Base-by-base conservation (phyloP, 2,797 vertebrate genomes). In the Manis javanica region DNA sequence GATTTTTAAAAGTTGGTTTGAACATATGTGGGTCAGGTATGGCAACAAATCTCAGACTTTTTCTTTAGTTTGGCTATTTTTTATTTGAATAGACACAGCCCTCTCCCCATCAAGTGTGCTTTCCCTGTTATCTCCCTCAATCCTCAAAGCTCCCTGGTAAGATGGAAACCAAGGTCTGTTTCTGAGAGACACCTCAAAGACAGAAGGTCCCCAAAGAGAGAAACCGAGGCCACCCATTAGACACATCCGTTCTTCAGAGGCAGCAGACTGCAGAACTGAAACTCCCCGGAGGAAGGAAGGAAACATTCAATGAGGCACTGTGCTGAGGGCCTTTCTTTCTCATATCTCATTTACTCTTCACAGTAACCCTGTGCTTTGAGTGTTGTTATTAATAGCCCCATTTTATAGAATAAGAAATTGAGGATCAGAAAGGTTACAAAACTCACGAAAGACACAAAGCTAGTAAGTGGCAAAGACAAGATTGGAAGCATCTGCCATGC, bases 1-100 rank as follows among this genome's bases (percentile, higher is more conserved):
- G 83, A 82, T 75, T 95, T 92, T 39, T 78, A 68, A 92, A 75
- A 94, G 61, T 74, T 94, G 66, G 31, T 51, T 78, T 78, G 74
- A 88, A 93, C 49, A 39, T 94, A 74, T 39, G 51, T 78, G 74
- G 66, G 31, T 95, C 42, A 83, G 49, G 49, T 55, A 84, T 77
- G 66, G 39, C 75, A 96, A 72, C 13, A 90, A 53, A 64, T 92
- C 39, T 90, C 3, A 72, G 51, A 87, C 92, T 78, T 91, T 74
- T 72, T 16, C 42, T 57, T 87, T 75, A 79, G 84, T 75, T 59
- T 97, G 77, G 66, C 18, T 68, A 16, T 59, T 31, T 87, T 57
- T 53, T 61, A 59, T 85, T 87, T 94, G 72, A 39, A 39, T 18
- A 91, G 57, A 84, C 26, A 79, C 7, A 7, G 19, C 5, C 29